These are phyloP conservation scores for Drosophila arawakana DNA, from an alignment of 1,140 invertebrate genomes.

Conservation along the genomic window DNA sequence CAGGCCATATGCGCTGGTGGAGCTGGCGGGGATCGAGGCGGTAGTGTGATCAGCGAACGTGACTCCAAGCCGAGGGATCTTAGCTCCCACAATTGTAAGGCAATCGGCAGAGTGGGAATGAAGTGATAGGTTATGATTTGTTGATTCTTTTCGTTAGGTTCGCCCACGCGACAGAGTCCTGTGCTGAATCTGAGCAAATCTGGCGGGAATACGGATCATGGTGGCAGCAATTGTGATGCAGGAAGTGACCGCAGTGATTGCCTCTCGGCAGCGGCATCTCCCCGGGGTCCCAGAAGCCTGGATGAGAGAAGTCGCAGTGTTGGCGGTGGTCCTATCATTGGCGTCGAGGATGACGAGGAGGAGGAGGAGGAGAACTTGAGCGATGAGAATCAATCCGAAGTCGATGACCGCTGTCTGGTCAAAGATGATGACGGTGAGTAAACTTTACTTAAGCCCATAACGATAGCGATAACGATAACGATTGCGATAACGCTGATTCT, in stretches of 20 bases:
- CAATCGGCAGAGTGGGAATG: background rate
- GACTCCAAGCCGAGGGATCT: constrained; percentile 92
- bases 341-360: constrained; percentile 87
- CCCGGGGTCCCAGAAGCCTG: constrained; percentile 75
- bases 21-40: constrained; percentile 84
- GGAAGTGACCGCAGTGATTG: constrained; percentile 86
- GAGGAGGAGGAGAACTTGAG: constrained; percentile 94
- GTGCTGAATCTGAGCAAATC: constrained; percentile 95
- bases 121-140: background rate
- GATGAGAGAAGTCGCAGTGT: constrained; percentile 84
- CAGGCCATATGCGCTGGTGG: constrained; percentile 86
- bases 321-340: constrained; percentile 86
- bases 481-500: background rate
- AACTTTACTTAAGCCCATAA: constrained; percentile 60
- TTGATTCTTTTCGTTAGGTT: constrained; percentile 86
- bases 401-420: constrained; percentile 87
- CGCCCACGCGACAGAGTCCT: constrained; percentile 94
- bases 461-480: constrained; percentile 47
- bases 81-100: constrained; percentile 93
- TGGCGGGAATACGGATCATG: constrained; percentile 86
- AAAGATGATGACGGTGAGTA: constrained; percentile 93
- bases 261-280: constrained; percentile 85
- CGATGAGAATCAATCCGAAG: constrained; percentile 89
- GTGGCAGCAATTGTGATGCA: constrained; percentile 86
- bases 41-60: constrained; percentile 82